A percentile compares a stretch with the other conserved stretches of the same genome.
phyloP scores from a whole-genome alignment of 2,797 vertebrate species.

The Falco naumanni region DNA sequence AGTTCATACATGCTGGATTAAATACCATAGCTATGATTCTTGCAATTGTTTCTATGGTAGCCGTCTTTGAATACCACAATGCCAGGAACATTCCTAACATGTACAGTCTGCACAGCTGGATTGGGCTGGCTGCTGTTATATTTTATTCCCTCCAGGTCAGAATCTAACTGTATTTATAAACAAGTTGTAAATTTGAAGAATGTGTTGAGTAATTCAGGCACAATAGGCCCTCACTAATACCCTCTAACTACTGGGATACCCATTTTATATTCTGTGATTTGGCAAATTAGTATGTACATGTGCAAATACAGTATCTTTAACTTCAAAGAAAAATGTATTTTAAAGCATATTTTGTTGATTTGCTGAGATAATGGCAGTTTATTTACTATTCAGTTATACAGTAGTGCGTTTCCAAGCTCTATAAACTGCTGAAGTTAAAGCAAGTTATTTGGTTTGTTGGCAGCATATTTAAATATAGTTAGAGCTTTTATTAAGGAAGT shows the following conservation, averaged over 20 bases:
- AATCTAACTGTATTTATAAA: slow-evolving; percentile 34
- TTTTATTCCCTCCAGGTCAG: slow-evolving; percentile 89
- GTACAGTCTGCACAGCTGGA: slow-evolving; percentile 99
- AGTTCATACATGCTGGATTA: slow-evolving; percentile 90
- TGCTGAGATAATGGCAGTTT: neutral
- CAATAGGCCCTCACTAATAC: neutral
- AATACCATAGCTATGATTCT: slow-evolving; percentile 82
- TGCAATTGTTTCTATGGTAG: slow-evolving; percentile 84
- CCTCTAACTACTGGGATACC: neutral
- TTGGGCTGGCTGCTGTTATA: slow-evolving; percentile 86
- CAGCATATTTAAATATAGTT: neutral
- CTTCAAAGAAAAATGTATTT: neutral
- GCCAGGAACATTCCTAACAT: slow-evolving; percentile 86
- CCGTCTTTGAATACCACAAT: slow-evolving; percentile 93
- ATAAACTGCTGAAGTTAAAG: neutral
- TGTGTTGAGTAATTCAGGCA: neutral
- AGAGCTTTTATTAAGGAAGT: neutral
- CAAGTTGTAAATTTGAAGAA: slow-evolving; percentile 7
- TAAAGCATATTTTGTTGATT: neutral
- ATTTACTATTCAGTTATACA: neutral
- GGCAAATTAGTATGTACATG: neutral
- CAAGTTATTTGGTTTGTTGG: neutral
- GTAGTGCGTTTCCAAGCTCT: neutral
- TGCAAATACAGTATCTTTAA: neutral
- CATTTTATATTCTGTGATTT: neutral